Evolutionary conservation across 2,888 invertebrate species (phyloP), one percentile per base, ranked within the genome.

Genomic region (Zhengitettix transpicula): DNA sequence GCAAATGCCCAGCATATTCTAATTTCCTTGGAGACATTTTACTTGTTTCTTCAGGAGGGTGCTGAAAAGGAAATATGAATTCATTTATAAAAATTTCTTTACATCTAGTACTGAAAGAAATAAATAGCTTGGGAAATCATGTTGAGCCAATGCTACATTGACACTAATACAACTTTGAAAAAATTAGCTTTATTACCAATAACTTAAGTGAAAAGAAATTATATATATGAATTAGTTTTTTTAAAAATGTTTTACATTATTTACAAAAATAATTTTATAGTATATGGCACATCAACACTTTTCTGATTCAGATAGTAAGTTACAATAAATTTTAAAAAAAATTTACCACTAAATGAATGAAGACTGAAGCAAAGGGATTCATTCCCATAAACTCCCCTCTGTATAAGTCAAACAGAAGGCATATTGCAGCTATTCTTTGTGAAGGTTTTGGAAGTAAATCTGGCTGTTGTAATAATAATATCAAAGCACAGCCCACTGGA

Each of bases 281-380:
- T 28, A 7, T 2, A 28, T n/a, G n/a, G n/a, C n/a, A n/a, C n/a
- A n/a, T n/a, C n/a, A n/a, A n/a, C n/a, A n/a, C n/a, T n/a, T n/a
- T n/a, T n/a, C n/a, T n/a, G n/a, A n/a, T n/a, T n/a, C n/a, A n/a
- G n/a, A n/a, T n/a, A n/a, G n/a, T n/a, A n/a, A n/a, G n/a, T n/a
- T n/a, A n/a, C n/a, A n/a, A n/a, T n/a, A n/a, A n/a, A n/a, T n/a
- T n/a, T n/a, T n/a, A 28, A 28, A 47, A 42, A n/a, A 67, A 67
- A 60, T 74, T 73, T 71, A 84, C 85, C 69, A 87, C 70, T 53
- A 86, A 73, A 68, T 83, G 81, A 40, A 85, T 75, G 68, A 89
- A 86, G 42, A 84, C 81, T 63, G 81, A 76, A 9, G 81, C 81
- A 72, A 88, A 89, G 28, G 89, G 88, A 66, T 84, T 85, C 53